Evolutionary conservation across 64 coral and sea anemone species (phyloP), one percentile per base, ranked within the genome.

Genomic region (Astreopora myriophthalma): DNA sequence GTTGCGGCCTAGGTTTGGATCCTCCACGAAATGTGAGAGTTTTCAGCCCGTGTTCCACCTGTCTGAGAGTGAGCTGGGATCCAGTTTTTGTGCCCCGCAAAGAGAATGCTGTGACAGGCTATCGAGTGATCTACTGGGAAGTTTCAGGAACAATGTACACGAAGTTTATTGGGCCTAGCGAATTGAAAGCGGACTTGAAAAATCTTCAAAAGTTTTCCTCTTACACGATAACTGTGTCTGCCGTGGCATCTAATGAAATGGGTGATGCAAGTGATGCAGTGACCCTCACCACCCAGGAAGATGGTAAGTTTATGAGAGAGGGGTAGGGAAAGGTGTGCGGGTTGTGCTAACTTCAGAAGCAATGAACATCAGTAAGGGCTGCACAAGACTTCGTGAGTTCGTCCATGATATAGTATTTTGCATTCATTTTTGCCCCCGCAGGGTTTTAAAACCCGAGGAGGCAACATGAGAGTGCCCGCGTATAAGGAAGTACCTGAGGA

Each of bases 11-110:
- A 92, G 90, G 70, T 48, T 68, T 49, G n/a, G 16, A 69, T 8
- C 60, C 91, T 73, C 91, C 91, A n/a, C 30, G 57, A 35, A 93
- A 93, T 25, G 42, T 93, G 6, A 52, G 40, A 7, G 91, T 69
- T 11, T 79, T 37, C 26, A 93, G 85, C 48, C 22, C 38, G 2
- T 93, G 91, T 38, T 80, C 91, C 8, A 32, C 71, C 12, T 93
- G 91, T 29, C 51, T 93, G 84, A 87, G 37, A 32, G 85, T 93
- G 44, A 74, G 62, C 58, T 93, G 91, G 91, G 85, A 57, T 25
- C 71, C 82, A 79, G 85, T 88, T 34, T n/a, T 29, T 44, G 16
- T 34, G 17, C 32, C 39, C 5, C 27, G 11, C 20, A 29, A 40
- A 8, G 57, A 31, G n/a, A 62, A 66, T 27, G 7, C 34, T 24